These are phyloP conservation scores for Miniopterus natalensis DNA, from an alignment of 2,113 vertebrate genomes.

Conservation along the genomic window DNA sequence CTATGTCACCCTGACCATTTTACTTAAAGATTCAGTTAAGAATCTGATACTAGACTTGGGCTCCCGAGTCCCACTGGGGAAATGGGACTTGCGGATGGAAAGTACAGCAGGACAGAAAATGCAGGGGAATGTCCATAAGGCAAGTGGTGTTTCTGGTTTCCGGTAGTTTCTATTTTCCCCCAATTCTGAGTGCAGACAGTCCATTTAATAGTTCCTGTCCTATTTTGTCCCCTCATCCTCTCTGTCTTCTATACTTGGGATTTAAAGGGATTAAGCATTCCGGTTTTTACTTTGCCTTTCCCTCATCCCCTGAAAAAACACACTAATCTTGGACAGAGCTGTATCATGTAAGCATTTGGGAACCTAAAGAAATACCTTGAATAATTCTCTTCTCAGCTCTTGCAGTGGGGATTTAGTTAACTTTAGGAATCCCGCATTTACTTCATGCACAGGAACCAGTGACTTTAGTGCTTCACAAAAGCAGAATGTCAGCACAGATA, in stretches of 20 bases:
- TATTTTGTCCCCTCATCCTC: neutral
- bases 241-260: neutral
- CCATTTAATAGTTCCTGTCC: neutral
- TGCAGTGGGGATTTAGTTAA: neutral
- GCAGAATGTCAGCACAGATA: neutral
- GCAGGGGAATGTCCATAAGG: neutral
- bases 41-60: neutral
- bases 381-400: neutral
- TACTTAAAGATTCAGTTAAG: neutral
- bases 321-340: neutral
- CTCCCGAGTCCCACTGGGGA: neutral
- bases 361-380: neutral
- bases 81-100: neutral
- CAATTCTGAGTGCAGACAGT: neutral
- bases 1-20: neutral
- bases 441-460: neutral
- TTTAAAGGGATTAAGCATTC: neutral
- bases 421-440: neutral
- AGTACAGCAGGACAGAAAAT: neutral
- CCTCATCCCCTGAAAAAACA: neutral
- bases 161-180: slow-evolving; percentile 7
- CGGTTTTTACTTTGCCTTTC: neutral
- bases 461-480: neutral
- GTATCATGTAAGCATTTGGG: neutral
- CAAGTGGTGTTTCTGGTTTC: neutral